These are phyloP conservation scores for Griposia aprilina DNA, from an alignment of 2,888 invertebrate species.

Conservation along the genomic window DNA sequence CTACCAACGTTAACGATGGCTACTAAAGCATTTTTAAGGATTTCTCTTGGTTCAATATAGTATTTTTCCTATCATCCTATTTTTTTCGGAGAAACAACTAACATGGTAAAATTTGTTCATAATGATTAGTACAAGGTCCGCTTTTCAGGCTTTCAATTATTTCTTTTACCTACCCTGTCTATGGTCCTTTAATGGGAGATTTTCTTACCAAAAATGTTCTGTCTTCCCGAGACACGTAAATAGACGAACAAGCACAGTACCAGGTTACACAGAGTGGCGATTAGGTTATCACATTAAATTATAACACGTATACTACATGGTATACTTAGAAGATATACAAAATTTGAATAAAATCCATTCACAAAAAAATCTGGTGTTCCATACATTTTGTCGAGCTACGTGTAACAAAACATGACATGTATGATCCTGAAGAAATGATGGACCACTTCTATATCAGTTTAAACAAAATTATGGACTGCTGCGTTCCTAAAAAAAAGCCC, in stretches of 20 bases:
- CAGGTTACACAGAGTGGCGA: neutral
- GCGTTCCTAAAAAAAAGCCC: too few relatives aligned
- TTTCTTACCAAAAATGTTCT: conserved; percentile 1
- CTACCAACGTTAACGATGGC: neutral
- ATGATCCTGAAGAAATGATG: too few relatives aligned
- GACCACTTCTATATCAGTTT: too few relatives aligned
- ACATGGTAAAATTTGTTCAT: neutral
- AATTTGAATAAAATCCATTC: too few relatives aligned
- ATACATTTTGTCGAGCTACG: too few relatives aligned
- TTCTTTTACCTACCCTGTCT: conserved; percentile 22
- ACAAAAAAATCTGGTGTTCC: too few relatives aligned
- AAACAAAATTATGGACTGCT: too few relatives aligned
- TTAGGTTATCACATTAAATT: too few relatives aligned
- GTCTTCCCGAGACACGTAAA: conserved; percentile 8
- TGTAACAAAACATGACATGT: too few relatives aligned
- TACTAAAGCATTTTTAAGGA: neutral
- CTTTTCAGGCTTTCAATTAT: neutral
- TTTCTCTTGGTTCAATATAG: neutral
- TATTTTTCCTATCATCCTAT: neutral
- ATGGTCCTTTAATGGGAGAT: conserved; percentile 14
- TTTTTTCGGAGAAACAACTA: neutral
- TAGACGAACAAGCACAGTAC: conserved; percentile 31
- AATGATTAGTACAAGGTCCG: neutral
- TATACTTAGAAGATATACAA: too few relatives aligned
- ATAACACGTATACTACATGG: too few relatives aligned